Evolutionary conservation across 1,140 invertebrate species (phyloP).

Genomic region (Heliconius hewitsoni): DNA sequence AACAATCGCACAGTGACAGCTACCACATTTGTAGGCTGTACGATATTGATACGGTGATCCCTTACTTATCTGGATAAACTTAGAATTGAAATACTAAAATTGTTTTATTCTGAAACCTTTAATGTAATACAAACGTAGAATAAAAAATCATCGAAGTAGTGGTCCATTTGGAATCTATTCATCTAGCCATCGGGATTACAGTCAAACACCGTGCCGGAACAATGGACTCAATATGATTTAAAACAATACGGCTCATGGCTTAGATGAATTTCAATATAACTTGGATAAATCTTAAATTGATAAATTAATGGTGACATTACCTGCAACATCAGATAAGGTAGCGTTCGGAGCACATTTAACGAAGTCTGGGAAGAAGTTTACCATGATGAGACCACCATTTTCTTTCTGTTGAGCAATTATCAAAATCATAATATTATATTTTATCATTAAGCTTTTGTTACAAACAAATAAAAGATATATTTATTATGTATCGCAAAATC

Average conservation of each 20-base stretch:
- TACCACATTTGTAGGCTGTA: neutral
- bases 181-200: too few species aligned
- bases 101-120: too few species aligned
- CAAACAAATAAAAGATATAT: neutral
- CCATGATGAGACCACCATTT: conserved; percentile 94
- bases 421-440: neutral
- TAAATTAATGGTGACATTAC: conserved; percentile 67
- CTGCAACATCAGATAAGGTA: conserved; percentile 88
- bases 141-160: too few species aligned
- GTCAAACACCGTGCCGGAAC: too few species aligned
- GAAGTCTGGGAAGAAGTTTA: conserved; percentile 93
- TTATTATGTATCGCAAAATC: neutral
- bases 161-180: too few species aligned
- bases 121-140: too few species aligned
- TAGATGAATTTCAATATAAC: too few species aligned
- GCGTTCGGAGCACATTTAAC: conserved; percentile 90
- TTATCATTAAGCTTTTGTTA: neutral
- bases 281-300: neutral
- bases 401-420: conserved; percentile 82
- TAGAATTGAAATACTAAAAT: too few species aligned
- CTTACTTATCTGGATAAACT: too few species aligned
- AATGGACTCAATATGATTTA: too few species aligned
- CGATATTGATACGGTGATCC: too few species aligned
- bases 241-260: too few species aligned
- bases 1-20: neutral